Conservation (phyloP, 2,797 vertebrate species). For the Serranus cabrilla region DNA sequence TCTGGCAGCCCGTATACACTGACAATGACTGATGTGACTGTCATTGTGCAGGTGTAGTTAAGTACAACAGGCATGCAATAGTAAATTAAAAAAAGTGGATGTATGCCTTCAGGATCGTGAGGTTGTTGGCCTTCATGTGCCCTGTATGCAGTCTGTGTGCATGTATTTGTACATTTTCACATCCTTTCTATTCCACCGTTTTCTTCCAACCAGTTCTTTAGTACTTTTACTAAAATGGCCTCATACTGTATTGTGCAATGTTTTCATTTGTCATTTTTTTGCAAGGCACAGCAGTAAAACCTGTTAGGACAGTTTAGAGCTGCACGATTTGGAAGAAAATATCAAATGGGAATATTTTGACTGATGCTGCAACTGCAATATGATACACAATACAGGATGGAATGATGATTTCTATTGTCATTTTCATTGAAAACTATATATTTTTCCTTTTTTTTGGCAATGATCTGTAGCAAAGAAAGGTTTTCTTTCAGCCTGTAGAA, state of each 20-base stretch:
- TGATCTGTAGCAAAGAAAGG: no score
- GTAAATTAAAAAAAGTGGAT: slow-evolving; percentile 14
- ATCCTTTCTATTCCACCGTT: background rate
- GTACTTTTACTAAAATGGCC: background rate
- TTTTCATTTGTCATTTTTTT: slow-evolving; percentile 14
- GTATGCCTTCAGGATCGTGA: background rate
- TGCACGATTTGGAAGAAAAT: no score
- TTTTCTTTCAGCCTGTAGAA: no score
- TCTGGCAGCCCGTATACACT: background rate
- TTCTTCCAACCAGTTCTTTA: background rate
- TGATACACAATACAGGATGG: no score
- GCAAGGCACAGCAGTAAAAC: background rate
- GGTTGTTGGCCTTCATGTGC: background rate
- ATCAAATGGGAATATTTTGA: no score
- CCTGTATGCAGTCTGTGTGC: background rate
- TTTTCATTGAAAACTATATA: no score
- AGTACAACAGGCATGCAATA: background rate
- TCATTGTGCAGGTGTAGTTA: background rate
- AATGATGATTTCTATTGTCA: no score
- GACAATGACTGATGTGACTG: background rate
- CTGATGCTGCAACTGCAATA: background rate
- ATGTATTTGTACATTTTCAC: background rate
- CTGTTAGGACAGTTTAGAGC: background rate
- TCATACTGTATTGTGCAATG: background rate
- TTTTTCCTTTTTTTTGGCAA: no score